Conservation (phyloP, 2,797 vertebrate species). For the Channa striata region DNA sequence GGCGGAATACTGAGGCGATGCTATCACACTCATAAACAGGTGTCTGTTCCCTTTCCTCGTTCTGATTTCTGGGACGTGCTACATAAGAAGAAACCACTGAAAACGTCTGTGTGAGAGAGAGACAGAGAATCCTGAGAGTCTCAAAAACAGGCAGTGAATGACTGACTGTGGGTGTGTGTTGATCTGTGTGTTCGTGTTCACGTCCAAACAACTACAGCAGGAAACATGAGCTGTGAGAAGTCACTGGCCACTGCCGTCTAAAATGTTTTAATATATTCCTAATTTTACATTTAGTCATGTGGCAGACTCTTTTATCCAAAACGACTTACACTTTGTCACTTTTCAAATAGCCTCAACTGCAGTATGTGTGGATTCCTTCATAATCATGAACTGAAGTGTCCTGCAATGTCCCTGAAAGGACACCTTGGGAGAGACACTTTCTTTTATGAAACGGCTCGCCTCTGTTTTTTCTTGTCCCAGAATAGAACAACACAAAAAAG, state of each 20-base stretch:
- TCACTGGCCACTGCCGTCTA: not conserved
- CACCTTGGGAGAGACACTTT: slow-evolving; percentile 11
- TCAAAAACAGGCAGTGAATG: no score
- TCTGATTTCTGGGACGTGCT: slow-evolving; percentile 32
- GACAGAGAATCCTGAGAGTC: no score
- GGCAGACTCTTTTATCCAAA: slow-evolving; percentile 19
- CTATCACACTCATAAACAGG: slow-evolving; percentile 48
- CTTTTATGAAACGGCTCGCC: slow-evolving; percentile 38
- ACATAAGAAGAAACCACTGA: slow-evolving; percentile 24
- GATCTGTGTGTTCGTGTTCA: not conserved
- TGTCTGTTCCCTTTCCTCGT: slow-evolving; percentile 46
- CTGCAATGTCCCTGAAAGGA: slow-evolving; percentile 55
- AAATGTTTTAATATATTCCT: slow-evolving; percentile 21
- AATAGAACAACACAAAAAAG: slow-evolving; percentile 38
- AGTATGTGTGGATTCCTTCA: slow-evolving; percentile 10
- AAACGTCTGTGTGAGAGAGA: not conserved
- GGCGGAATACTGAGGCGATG: slow-evolving; percentile 26
- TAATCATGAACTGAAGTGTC: not conserved
- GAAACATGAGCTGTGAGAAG: no score
- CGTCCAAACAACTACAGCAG: slow-evolving; percentile 1
- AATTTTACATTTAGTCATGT: no score
- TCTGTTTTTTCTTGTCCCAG: slow-evolving; percentile 48
- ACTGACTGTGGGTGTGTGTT: slow-evolving; percentile 2
- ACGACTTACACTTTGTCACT: slow-evolving; percentile 3
- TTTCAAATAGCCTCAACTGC: slow-evolving; percentile 9